Base-by-base conservation (phyloP, 2,113 vertebrate species). In the Lagopus muta region DNA sequence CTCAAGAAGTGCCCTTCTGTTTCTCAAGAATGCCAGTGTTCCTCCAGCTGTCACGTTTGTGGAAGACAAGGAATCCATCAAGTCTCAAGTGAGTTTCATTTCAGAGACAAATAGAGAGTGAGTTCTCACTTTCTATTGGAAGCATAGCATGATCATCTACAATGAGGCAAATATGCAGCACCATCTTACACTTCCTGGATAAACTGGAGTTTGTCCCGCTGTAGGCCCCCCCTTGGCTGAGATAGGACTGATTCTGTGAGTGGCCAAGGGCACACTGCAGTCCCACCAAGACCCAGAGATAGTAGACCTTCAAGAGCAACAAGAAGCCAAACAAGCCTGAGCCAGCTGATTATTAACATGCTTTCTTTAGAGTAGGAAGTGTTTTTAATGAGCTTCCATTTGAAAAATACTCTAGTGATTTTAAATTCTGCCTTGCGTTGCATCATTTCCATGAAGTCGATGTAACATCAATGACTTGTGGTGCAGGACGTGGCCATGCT, bases 401-500 rank as follows among this genome's bases (percentile, higher is more conserved):
- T 82, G 27, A 4, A 92, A 80, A 43, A 69, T 77, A 47, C 24
- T 17, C 12, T 22, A 52, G 38, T 30, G 22, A 11, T 45, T 82
- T 65, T 77, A 76, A 86, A 43, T 15, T 69, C 55, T 48, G 7
- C 7, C 43, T 55, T 20, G 80, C 61, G 42, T 54, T 88, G n/a
- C 55, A n/a, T 47, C 30, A 36, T 73, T 82, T 40, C 67, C 0
- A 0, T 20, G 19, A 10, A 25, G 40, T 40, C 43, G 17, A 4
- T 47, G 67, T 25, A 22, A 60, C 1, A 0, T 42, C 0, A 0
- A 25, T 3, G 57, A 48, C 79, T 82, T 4, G 0, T 0, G 0
- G 19, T 30, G 15, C 22, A n/a, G 54, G 60, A 25, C 2, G 0
- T 65, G 27, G 42, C 55, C 19, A 12, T 42, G 52, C 73, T 64